Percentiles rank a stretch among this genome's conserved stretches.
phyloP scores from a whole-genome alignment of 2,888 invertebrate genomes.

The Hesperia comma region DNA sequence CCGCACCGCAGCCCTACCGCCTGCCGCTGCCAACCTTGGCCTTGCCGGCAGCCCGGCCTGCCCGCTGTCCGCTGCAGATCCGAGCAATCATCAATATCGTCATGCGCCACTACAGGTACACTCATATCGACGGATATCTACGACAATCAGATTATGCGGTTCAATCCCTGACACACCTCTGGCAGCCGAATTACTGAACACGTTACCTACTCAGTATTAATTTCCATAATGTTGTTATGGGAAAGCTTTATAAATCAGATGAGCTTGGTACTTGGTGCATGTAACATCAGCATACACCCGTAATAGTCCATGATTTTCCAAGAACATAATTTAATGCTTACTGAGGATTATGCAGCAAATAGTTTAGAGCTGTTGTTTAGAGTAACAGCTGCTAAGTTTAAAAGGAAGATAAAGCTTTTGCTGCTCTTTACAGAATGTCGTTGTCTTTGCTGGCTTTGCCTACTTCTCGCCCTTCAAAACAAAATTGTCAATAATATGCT shows the following conservation, averaged over 20 bases:
- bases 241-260: background rate
- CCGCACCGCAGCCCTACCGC: slow-evolving; percentile 73
- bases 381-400: too few relatives aligned
- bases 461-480: too few relatives aligned
- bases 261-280: too few relatives aligned
- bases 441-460: too few relatives aligned
- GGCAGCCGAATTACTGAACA: background rate
- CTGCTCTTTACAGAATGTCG: too few relatives aligned
- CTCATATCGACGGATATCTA: slow-evolving; percentile 21
- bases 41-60: slow-evolving; percentile 67
- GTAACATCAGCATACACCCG: too few relatives aligned
- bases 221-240: background rate
- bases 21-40: slow-evolving; percentile 79
- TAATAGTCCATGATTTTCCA: too few relatives aligned
- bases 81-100: slow-evolving; percentile 45
- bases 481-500: too few relatives aligned
- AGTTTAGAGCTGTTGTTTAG: too few relatives aligned
- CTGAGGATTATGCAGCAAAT: too few relatives aligned
- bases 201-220: background rate
- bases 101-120: slow-evolving; percentile 30
- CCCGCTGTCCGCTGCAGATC: slow-evolving; percentile 41
- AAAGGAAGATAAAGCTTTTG: too few relatives aligned
- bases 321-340: too few relatives aligned
- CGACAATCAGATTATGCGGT: background rate
- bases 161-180: slow-evolving; percentile 5